Conservation (phyloP, 2,888 invertebrate species). For the Caenorhabditis sp. region DNA sequence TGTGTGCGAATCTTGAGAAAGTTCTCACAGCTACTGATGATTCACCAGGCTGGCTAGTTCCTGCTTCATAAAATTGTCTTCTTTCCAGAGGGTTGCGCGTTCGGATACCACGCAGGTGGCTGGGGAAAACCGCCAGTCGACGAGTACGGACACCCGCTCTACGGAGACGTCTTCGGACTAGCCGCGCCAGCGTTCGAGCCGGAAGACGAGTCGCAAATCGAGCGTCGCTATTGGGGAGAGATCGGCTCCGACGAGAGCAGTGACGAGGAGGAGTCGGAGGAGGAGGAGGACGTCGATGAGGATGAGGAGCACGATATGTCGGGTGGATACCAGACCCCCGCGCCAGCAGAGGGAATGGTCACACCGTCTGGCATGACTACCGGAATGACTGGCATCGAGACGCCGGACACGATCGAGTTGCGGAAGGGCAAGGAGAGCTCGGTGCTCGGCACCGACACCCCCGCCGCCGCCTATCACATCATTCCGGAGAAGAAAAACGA, state of each 20-base stretch:
- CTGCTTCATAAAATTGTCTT: too few relatives aligned
- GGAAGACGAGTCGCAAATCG: constrained; percentile 91
- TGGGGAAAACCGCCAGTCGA: constrained; percentile 99
- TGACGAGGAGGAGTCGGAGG: constrained; percentile 82
- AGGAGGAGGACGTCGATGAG: constrained; percentile 73
- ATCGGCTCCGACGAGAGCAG: constrained; percentile 90
- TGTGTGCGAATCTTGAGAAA: too few relatives aligned
- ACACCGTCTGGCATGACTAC: constrained; percentile 81
- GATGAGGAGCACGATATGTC: constrained; percentile 27
- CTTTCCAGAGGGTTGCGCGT: constrained; percentile 89
- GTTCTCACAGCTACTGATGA: too few relatives aligned
- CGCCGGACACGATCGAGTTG: constrained; percentile 98
- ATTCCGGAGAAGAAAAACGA: constrained; percentile 95
- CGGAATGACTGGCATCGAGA: constrained; percentile 88
- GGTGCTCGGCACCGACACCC: constrained; percentile 79
- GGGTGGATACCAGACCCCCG: constrained; percentile 73
- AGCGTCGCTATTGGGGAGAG: constrained; percentile 97
- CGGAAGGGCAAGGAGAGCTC: constrained; percentile 91
- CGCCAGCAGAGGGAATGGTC: constrained; percentile 67
- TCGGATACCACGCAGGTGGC: constrained; percentile 99
- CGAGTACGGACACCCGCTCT: constrained; percentile 96
- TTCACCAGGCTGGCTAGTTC: too few relatives aligned
- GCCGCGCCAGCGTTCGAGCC: constrained; percentile 76
- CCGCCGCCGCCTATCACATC: constrained; percentile 91
- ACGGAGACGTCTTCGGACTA: constrained; percentile 98